These are phyloP conservation scores for Zelostemma sp. DNA, from an alignment of 1,140 invertebrate genomes.

Conservation along the genomic window DNA sequence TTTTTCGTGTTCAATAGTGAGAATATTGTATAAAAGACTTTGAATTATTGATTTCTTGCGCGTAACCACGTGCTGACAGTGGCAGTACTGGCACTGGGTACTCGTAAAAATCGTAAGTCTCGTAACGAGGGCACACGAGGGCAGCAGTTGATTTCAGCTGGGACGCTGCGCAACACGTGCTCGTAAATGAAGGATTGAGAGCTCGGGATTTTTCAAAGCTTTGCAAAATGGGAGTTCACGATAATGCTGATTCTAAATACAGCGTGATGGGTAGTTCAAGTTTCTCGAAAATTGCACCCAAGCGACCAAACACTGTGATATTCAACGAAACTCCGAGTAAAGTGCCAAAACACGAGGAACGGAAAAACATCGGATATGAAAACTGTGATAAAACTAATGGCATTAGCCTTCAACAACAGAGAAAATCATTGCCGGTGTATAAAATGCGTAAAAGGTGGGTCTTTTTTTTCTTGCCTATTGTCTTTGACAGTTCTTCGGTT, in stretches of 20 bases:
- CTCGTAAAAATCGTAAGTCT: no score
- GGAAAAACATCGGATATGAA: constrained; percentile 10
- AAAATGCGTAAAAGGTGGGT: constrained; percentile 65
- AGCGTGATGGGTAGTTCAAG: constrained; percentile 51
- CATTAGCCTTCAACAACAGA: constrained; percentile 66
- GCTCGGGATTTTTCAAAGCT: not conserved
- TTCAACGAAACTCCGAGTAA: constrained; percentile 47
- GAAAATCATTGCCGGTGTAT: constrained; percentile 70
- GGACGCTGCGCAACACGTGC: constrained; percentile 10
- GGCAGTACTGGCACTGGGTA: no score
- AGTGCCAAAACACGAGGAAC: constrained; percentile 35
- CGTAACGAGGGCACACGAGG: not conserved
- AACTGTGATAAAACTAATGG: constrained; percentile 50
- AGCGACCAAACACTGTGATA: constrained; percentile 53
- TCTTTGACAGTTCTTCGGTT: no score
- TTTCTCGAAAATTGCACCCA: constrained; percentile 55
- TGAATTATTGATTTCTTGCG: no score
- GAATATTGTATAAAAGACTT: no score
- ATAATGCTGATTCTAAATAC: constrained; percentile 60
- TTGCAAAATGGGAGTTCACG: constrained; percentile 61
- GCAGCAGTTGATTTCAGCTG: not conserved
- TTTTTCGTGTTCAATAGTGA: no score
- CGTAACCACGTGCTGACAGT: no score
- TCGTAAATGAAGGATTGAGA: not conserved
- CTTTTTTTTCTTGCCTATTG: constrained; percentile 2